Percentiles rank a stretch among this genome's conserved stretches.
Conservation (phyloP, 2,888 invertebrate genomes). For the Schizaphis graminum region DNA sequence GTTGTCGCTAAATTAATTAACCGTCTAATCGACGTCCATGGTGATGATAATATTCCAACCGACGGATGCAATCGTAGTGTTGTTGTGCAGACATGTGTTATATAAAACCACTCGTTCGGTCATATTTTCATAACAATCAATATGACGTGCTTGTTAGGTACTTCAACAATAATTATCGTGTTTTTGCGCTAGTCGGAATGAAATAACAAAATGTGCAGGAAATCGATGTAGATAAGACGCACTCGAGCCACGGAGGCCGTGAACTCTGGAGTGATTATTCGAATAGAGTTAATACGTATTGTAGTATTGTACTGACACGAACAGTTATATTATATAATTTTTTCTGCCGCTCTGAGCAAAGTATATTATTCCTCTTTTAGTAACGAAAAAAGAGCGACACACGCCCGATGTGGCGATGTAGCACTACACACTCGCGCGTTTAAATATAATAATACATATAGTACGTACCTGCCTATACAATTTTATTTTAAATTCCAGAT, state of each 20-base stretch:
- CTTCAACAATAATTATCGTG: neutral
- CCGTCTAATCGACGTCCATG: neutral
- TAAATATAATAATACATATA: neutral
- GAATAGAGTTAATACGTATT: neutral
- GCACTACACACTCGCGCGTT: neutral
- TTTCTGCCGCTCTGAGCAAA: neutral
- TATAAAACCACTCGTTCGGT: neutral
- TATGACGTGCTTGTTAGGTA: neutral
- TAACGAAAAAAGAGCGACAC: neutral
- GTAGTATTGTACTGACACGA: neutral
- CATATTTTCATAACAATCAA: neutral
- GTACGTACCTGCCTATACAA: neutral
- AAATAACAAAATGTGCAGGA: neutral
- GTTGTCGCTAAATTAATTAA: neutral
- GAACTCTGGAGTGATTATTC: conserved; percentile 4
- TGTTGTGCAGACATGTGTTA: neutral
- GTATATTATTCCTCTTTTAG: conserved; percentile 22
- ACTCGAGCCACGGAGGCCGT: neutral
- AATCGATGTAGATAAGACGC: neutral
- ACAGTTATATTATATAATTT: neutral
- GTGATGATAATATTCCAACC: neutral
- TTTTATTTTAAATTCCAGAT: conserved; percentile 16
- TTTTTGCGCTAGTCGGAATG: neutral
- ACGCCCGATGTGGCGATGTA: neutral
- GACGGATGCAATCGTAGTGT: neutral